These are phyloP conservation scores for Chrysodeixis includens DNA, from an alignment of 2,888 invertebrate genomes.

Conservation along the genomic window DNA sequence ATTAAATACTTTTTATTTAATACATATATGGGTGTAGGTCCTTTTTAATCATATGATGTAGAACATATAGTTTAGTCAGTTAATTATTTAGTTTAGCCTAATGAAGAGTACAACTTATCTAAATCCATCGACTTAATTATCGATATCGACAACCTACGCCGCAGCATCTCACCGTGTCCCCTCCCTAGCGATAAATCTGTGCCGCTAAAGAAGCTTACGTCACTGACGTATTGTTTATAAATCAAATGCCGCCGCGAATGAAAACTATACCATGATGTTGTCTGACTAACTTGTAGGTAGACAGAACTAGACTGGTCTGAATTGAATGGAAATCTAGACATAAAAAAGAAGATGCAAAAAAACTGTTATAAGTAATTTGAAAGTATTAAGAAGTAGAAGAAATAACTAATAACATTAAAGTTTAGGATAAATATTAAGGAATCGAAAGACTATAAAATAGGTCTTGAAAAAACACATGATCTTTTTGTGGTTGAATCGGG, in stretches of 20 bases:
- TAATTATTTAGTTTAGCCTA: neutral
- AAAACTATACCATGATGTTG: conserved; percentile 61
- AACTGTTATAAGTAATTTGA: no score
- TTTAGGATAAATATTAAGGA: no score
- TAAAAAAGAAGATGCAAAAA: neutral
- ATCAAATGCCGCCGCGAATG: conserved; percentile 76
- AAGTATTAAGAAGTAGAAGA: no score
- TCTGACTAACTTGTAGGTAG: conserved; percentile 43
- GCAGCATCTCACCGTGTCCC: conserved; percentile 63
- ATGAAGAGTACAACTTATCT: neutral
- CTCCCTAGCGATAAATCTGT: conserved; percentile 86
- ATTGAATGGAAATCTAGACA: neutral
- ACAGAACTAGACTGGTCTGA: conserved; percentile 15
- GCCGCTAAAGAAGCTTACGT: conserved; percentile 89
- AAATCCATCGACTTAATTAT: conserved; percentile 6
- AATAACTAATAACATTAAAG: no score
- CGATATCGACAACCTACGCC: conserved; percentile 40
- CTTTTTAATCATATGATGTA: no score
- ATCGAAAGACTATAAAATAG: no score
- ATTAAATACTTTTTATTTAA: no score
- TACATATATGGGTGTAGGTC: no score
- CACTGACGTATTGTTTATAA: conserved; percentile 89
- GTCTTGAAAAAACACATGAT: no score
- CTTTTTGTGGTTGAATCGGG: no score
- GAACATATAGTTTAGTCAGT: no score